Percentiles rank a stretch among this genome's conserved stretches.
These are phyloP conservation scores for Limosa lapponica DNA, from an alignment of 2,797 vertebrate species.

Conservation along the genomic window DNA sequence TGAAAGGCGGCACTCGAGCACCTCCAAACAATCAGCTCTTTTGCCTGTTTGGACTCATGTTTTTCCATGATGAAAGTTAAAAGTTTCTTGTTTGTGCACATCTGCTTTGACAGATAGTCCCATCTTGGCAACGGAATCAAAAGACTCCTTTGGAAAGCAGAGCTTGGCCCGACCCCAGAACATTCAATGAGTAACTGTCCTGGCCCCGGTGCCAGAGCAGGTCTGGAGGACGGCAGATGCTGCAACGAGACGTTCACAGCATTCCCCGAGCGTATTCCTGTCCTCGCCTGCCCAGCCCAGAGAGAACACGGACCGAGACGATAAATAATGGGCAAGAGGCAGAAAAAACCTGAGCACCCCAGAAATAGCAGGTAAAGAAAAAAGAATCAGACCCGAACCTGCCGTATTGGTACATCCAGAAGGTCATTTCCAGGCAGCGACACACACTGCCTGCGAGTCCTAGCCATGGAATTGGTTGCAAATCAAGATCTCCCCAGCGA, in stretches of 20 bases:
- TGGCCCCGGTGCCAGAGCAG: background rate
- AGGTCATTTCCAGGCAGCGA: background rate
- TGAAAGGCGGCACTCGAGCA: background rate
- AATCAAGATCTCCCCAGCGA: background rate
- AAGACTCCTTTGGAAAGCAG: background rate
- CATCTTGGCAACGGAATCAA: constrained; percentile 21
- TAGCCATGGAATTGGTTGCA: background rate
- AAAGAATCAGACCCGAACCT: background rate
- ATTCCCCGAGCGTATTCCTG: background rate
- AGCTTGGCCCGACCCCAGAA: constrained; percentile 22
- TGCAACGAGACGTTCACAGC: background rate
- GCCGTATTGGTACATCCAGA: background rate
- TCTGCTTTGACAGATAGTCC: constrained; percentile 47
- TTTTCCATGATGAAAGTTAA: background rate
- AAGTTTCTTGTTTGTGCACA: background rate
- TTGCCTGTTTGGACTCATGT: background rate
- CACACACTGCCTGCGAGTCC: fast-evolving
- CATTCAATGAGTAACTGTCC: background rate
- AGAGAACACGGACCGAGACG: background rate
- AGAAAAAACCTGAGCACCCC: background rate
- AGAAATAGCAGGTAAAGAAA: background rate
- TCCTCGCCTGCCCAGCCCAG: background rate
- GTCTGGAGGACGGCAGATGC: background rate
- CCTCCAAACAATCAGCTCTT: constrained; percentile 14
- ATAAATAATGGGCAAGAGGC: background rate